Evolutionary conservation across 92 coral and sea anemone genomes (phyloP).

Genomic region (Porites cylindrica): DNA sequence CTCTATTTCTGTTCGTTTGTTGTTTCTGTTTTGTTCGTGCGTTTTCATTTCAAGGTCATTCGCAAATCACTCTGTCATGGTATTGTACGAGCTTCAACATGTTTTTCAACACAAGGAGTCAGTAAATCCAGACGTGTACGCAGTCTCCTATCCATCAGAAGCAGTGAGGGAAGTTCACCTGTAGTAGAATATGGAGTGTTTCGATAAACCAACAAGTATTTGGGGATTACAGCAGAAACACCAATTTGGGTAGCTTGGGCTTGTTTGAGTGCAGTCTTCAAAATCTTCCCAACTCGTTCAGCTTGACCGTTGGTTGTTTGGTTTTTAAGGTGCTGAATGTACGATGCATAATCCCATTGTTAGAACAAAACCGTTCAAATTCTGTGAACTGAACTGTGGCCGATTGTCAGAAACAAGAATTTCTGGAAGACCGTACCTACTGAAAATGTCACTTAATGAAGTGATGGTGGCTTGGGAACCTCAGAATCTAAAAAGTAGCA

Average conservation of each 20-base stretch:
- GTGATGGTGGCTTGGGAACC: conserved; percentile 54
- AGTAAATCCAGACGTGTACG: conserved; percentile 63
- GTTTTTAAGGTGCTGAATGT: conserved; percentile 54
- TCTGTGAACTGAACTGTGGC: conserved; percentile 61
- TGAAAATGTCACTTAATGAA: conserved; percentile 55
- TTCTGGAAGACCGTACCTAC: conserved; percentile 69
- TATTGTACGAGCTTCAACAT: too few species aligned
- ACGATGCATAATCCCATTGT: conserved; percentile 56
- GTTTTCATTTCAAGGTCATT: too few species aligned
- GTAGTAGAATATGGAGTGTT: conserved; percentile 67
- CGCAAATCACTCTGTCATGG: too few species aligned
- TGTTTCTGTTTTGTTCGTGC: too few species aligned
- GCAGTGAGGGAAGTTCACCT: conserved; percentile 57
- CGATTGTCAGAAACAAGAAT: conserved; percentile 66
- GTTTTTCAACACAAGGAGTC: background rate
- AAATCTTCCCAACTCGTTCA: conserved; percentile 60
- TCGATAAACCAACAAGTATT: conserved; percentile 43
- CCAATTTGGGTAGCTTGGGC: conserved; percentile 4
- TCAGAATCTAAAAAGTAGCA: conserved; percentile 68
- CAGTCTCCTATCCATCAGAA: conserved; percentile 64
- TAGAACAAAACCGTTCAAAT: conserved; percentile 59
- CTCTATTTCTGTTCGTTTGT: too few species aligned
- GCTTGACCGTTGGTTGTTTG: conserved; percentile 68
- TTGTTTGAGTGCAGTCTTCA: conserved; percentile 32
- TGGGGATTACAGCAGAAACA: conserved; percentile 20